Evolutionary conservation across 2,888 invertebrate species (phyloP), one percentile per base, ranked within the genome.

Genomic region (Teleiodes luculella): DNA sequence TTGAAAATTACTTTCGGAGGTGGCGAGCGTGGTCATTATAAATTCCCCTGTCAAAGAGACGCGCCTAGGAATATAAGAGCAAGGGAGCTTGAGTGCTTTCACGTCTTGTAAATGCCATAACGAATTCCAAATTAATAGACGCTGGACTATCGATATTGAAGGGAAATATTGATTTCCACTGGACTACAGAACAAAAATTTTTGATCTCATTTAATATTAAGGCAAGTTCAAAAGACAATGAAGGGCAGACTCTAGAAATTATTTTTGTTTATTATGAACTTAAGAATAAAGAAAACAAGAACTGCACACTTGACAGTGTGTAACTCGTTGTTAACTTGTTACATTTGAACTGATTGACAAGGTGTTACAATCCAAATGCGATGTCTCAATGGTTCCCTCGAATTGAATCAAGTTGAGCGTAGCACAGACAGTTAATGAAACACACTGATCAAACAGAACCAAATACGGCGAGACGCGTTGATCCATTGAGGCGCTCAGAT

Each of bases 1-100:
- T 86, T 85, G 83, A 82, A 85, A 84, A 85, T 82, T 81, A 85
- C 82, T 83, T 85, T 85, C 75, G 83, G 79, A 72, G 77, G 68
- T 75, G 72, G 72, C 61, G 70, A 70, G 66, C 70, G 67, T 74
- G 77, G 78, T 80, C 76, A 78, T 78, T 80, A 78, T 80, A 82
- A 80, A 78, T 80, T 82, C 80, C 70, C 70, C 70, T 76, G 80
- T 80, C 81, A 80, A 72, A 74, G 43, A 72, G 66, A 67, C 72
- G 75, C 67, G 68, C 68, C 68, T 64, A 65, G 69, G 73, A 70
- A 74, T 76, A 74, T 68, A 67, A 72, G 72, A 74, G 73, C 61
- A 74, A 67, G 80, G 78, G 7, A 80, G 75, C 72, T 60, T 72
- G 62, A 76, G 67, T 70, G 78, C 78, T 81, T 78, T 79, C 74